Percentiles rank a stretch among this genome's conserved stretches.
phyloP scores from a whole-genome alignment of 2,888 invertebrate genomes.

The Geophilus truncorum region DNA sequence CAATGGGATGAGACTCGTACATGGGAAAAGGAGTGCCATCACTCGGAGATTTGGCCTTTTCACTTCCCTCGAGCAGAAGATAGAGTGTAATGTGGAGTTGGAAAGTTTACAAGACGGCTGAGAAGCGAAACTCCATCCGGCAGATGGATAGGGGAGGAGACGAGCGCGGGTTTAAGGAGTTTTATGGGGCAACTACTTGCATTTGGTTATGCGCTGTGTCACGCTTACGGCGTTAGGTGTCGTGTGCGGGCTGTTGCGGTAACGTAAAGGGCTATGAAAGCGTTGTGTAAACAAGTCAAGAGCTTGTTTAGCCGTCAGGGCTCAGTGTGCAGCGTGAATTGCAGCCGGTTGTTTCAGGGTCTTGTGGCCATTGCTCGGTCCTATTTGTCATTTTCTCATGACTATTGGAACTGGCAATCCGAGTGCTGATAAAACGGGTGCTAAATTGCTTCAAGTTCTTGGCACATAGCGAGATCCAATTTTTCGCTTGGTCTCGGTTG shows the following conservation, averaged over 20 bases:
- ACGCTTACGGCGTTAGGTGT: slow-evolving; percentile 8
- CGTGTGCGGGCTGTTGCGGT: slow-evolving; percentile 5
- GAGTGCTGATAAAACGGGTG: slow-evolving; percentile 5
- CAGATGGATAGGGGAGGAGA: background rate
- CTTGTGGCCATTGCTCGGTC: slow-evolving; percentile 12
- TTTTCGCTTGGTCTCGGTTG: slow-evolving; percentile 23
- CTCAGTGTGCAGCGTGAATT: background rate
- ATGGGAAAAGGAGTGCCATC: background rate
- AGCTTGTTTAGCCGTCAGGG: slow-evolving; percentile 22
- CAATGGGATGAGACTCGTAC: background rate
- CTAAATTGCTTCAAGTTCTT: slow-evolving; percentile 18
- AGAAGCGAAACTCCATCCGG: background rate
- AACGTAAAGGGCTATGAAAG: slow-evolving; percentile 1
- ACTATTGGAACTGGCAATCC: slow-evolving; percentile 23
- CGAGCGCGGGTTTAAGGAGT: background rate
- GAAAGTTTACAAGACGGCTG: background rate
- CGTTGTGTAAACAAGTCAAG: slow-evolving; percentile 11
- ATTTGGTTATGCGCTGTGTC: slow-evolving; percentile 15
- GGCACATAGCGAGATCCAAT: slow-evolving; percentile 27
- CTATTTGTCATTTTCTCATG: slow-evolving; percentile 25
- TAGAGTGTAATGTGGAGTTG: background rate
- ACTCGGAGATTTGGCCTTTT: background rate
- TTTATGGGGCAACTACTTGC: slow-evolving; percentile 1
- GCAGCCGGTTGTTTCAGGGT: slow-evolving; percentile 18
- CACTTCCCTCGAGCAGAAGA: slow-evolving; percentile 1